Conservation (phyloP, 1,140 invertebrate genomes). For the Drosophila littoralis region DNA sequence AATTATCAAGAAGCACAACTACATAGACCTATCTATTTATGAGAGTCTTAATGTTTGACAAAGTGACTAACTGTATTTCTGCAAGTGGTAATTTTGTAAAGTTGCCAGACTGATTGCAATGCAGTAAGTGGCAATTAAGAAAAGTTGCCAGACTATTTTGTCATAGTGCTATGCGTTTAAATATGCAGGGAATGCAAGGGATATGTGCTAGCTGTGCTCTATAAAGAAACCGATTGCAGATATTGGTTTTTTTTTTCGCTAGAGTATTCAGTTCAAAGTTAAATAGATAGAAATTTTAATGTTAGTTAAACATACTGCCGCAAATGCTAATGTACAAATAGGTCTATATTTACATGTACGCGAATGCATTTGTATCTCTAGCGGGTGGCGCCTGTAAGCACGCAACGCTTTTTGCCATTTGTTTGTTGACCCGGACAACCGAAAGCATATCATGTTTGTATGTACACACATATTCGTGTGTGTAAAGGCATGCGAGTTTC, state of each 20-base stretch:
- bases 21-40: no score
- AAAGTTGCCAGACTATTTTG: conserved; percentile 13
- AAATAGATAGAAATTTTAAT: background rate
- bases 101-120: conserved; percentile 21
- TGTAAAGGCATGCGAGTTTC: conserved; percentile 3
- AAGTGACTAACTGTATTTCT: no score
- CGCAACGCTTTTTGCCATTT: conserved; percentile 57
- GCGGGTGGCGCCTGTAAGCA: conserved; percentile 46
- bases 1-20: no score
- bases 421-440: conserved; percentile 52
- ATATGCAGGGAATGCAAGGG: background rate
- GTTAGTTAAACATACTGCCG: background rate
- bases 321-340: conserved; percentile 1
- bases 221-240: background rate
- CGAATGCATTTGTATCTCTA: conserved; percentile 22
- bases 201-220: background rate
- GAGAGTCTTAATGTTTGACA: no score
- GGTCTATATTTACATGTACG: conserved; percentile 2
- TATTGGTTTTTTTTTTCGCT: background rate
- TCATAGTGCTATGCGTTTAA: background rate
- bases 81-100: background rate
- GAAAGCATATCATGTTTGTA: conserved; percentile 35
- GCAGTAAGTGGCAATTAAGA: background rate
- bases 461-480: conserved; percentile 20
- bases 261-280: no score